phyloP scores from a whole-genome alignment of 1,140 invertebrate species.

The Dreissena rostriformis region DNA sequence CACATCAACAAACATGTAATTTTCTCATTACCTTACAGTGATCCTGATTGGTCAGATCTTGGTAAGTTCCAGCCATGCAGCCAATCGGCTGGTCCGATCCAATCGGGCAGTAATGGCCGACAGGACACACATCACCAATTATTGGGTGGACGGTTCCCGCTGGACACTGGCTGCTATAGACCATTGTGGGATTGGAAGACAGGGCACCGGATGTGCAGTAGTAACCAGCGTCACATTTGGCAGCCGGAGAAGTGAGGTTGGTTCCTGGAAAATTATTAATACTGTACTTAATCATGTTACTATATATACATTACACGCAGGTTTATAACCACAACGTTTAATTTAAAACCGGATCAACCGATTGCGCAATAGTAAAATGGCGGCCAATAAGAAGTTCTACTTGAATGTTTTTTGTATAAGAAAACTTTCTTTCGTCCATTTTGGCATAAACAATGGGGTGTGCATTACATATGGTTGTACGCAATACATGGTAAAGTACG shows the following conservation, averaged over 20 bases:
- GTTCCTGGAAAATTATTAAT: slow-evolving; percentile 63
- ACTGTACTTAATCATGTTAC: background rate
- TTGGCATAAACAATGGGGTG: no score
- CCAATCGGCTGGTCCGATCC: slow-evolving; percentile 76
- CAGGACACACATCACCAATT: slow-evolving; percentile 76
- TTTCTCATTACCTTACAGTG: slow-evolving; percentile 66
- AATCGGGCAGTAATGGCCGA: slow-evolving; percentile 77
- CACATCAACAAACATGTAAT: background rate
- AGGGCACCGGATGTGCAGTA: slow-evolving; percentile 75
- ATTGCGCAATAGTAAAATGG: no score
- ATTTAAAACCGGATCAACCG: no score
- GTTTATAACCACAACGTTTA: no score
- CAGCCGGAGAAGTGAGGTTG: slow-evolving; percentile 74
- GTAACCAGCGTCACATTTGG: slow-evolving; percentile 70
- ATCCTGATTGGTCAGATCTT: slow-evolving; percentile 73
- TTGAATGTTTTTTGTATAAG: no score
- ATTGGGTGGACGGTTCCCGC: slow-evolving; percentile 74
- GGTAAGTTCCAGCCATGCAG: slow-evolving; percentile 77
- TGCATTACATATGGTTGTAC: no score
- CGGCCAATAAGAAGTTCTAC: no score
- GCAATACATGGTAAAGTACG: no score
- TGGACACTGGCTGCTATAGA: slow-evolving; percentile 76
- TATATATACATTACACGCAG: no score
- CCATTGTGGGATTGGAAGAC: slow-evolving; percentile 72
- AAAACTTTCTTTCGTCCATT: no score